Conservation (phyloP, 1,140 invertebrate genomes). For the Euglossa dilemma region DNA sequence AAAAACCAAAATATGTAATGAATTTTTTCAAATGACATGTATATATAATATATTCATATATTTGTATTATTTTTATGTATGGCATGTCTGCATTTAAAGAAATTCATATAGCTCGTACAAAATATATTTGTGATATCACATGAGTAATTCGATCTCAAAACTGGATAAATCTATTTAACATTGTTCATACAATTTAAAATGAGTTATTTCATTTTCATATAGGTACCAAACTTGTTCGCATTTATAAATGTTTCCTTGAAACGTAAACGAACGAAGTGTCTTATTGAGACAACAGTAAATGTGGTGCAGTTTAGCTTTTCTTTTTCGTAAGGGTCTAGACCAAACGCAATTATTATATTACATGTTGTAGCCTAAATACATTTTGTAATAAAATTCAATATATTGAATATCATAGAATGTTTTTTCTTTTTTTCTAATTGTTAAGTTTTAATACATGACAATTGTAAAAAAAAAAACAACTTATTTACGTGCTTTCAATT, state of each 20-base stretch:
- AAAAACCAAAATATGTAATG: background rate
- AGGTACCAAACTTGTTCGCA: slow-evolving; percentile 51
- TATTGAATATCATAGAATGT: slow-evolving; percentile 70
- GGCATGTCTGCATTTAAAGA: slow-evolving; percentile 37
- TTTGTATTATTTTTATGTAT: slow-evolving; percentile 47
- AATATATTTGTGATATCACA: slow-evolving; percentile 47
- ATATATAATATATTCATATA: slow-evolving; percentile 38
- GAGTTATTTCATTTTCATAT: slow-evolving; percentile 14
- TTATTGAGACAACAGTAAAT: slow-evolving; percentile 71
- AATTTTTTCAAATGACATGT: slow-evolving; percentile 23
- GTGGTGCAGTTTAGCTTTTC: slow-evolving; percentile 79
- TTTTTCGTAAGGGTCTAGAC: slow-evolving; percentile 81
- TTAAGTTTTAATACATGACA: background rate
- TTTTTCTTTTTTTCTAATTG: slow-evolving; percentile 23
- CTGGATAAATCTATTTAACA: slow-evolving; percentile 35
- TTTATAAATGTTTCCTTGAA: slow-evolving; percentile 71
- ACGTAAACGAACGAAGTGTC: slow-evolving; percentile 65
- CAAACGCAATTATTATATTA: slow-evolving; percentile 83
- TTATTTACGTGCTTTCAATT: slow-evolving; percentile 12
- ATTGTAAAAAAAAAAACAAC: background rate
- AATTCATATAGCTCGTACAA: slow-evolving; percentile 44
- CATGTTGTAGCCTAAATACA: slow-evolving; percentile 82
- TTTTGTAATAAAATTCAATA: slow-evolving; percentile 83
- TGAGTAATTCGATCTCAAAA: slow-evolving; percentile 36
- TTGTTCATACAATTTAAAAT: background rate